Conservation (phyloP, 1,140 invertebrate genomes). For the Maniola jurtina region DNA sequence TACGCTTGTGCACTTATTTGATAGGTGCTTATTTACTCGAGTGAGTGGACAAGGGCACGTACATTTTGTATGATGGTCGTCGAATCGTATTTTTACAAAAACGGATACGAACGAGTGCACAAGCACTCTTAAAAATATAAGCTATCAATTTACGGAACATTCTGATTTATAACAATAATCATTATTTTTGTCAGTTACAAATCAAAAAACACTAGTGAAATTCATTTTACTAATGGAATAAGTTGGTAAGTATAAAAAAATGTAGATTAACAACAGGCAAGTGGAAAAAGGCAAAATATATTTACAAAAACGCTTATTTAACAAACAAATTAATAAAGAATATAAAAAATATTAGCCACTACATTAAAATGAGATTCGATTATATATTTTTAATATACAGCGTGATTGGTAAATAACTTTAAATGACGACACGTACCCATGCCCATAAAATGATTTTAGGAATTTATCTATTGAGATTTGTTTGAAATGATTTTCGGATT, state of each 20-base stretch:
- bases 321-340: background rate
- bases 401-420: no score
- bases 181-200: background rate
- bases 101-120: no score
- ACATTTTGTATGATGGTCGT: no score
- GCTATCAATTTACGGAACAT: no score
- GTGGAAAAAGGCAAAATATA: conserved; percentile 7
- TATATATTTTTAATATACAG: conserved; percentile 1
- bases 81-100: no score
- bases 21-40: no score
- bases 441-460: conserved; percentile 1
- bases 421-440: no score
- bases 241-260: background rate
- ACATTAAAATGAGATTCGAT: conserved; percentile 17
- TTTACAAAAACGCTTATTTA: conserved; percentile 6
- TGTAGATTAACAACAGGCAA: conserved; percentile 7
- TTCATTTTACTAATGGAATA: background rate
- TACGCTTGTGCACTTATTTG: no score
- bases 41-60: no score
- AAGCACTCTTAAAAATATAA: no score
- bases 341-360: conserved; percentile 4
- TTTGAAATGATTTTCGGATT: conserved; percentile 2
- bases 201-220: background rate
- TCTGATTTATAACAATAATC: no score
- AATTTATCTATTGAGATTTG: conserved; percentile 6